Conservation (phyloP, 2,888 invertebrate species). For the Leptarthrus brevirostris region DNA sequence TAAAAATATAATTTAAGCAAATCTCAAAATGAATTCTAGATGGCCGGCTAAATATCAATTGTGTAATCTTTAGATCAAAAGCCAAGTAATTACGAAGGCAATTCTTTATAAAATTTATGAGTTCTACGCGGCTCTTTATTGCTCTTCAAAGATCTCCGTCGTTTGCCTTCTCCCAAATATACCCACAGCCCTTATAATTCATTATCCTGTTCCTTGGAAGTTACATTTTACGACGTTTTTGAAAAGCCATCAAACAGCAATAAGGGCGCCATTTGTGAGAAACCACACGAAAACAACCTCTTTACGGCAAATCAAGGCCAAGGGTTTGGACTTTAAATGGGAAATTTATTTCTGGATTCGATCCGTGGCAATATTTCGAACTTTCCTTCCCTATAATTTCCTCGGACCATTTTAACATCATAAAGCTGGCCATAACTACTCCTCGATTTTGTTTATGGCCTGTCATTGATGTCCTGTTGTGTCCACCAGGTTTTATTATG, state of each 20-base stretch:
- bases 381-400: conserved; percentile 12
- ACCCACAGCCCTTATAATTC: no score
- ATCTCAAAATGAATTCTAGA: no score
- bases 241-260: conserved; percentile 36
- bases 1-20: no score
- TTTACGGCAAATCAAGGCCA: conserved; percentile 31
- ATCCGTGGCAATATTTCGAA: conserved; percentile 25
- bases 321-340: conserved; percentile 17
- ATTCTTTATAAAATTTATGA: conserved; percentile 19
- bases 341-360: background rate
- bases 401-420: conserved; percentile 49
- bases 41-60: no score
- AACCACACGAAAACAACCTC: conserved; percentile 3
- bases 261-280: conserved; percentile 19
- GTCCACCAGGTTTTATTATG: conserved; percentile 56
- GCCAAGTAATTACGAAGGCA: no score
- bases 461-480: conserved; percentile 56
- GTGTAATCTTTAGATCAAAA: no score
- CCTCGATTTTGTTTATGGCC: conserved; percentile 55
- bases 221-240: conserved; percentile 4
- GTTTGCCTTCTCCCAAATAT: no score
- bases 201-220: background rate
- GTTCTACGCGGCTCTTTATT: background rate
- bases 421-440: conserved; percentile 55
- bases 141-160: background rate